Conservation (phyloP, 1,140 invertebrate species). For the Macrobrachium nipponense region DNA sequence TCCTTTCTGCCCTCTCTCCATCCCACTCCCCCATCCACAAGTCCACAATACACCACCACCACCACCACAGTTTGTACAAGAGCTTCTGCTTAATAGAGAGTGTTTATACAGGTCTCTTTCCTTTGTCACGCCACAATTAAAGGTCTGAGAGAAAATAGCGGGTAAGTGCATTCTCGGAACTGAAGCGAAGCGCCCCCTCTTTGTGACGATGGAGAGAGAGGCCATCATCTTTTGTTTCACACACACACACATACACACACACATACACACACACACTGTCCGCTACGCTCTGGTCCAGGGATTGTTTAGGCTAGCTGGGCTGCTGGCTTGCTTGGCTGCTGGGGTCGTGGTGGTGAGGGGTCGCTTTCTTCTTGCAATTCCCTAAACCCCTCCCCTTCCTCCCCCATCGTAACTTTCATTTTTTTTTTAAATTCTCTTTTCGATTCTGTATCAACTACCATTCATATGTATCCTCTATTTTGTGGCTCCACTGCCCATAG, state of each 20-base stretch:
- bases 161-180: slow-evolving; percentile 50
- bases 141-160: slow-evolving; percentile 49
- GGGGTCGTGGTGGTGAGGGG: not conserved
- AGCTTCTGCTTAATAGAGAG: slow-evolving; percentile 48
- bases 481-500: not conserved
- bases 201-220: not conserved
- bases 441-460: not conserved
- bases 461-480: not conserved
- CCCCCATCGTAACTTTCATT: not conserved
- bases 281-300: not conserved
- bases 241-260: not conserved
- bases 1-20: not conserved
- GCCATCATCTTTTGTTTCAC: slow-evolving; percentile 37
- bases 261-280: not conserved
- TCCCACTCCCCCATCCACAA: not conserved
- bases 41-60: not conserved
- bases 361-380: not conserved
- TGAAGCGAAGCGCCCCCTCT: slow-evolving; percentile 19
- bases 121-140: slow-evolving; percentile 53
- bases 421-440: not conserved
- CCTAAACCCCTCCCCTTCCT: too few relatives aligned
- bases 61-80: slow-evolving; percentile 38
- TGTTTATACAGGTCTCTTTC: slow-evolving; percentile 50
- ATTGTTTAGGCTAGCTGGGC: not conserved
- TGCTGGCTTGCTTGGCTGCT: not conserved